phyloP scores from a whole-genome alignment of 1,140 invertebrate genomes.

The Eufriesea mexicana region DNA sequence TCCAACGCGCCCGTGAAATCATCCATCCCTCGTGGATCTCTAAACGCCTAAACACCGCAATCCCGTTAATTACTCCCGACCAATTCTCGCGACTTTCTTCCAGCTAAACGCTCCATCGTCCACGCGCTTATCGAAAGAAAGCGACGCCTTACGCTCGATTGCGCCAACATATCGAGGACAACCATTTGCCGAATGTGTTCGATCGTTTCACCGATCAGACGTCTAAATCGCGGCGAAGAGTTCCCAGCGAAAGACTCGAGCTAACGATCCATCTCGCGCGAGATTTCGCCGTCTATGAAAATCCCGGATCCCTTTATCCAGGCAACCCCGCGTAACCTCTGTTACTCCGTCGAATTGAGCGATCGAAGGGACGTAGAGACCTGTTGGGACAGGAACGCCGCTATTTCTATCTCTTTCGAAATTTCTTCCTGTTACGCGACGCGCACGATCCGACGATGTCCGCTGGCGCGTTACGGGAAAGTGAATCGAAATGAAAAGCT shows the following conservation, averaged over 20 bases:
- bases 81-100: neutral
- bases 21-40: too few relatives aligned
- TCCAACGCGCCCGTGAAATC: neutral
- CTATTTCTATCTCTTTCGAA: neutral
- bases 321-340: too few relatives aligned
- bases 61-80: neutral
- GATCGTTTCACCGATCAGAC: slow-evolving; percentile 11
- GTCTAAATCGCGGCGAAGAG: too few relatives aligned
- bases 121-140: neutral
- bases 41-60: neutral
- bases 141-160: neutral
- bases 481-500: neutral
- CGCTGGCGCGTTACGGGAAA: neutral
- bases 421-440: neutral
- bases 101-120: neutral
- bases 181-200: neutral
- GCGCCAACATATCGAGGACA: neutral
- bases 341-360: too few relatives aligned
- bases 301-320: too few relatives aligned
- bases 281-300: too few relatives aligned
- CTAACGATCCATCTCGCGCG: neutral
- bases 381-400: neutral
- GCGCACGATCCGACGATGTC: neutral
- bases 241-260: neutral
- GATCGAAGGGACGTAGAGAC: too few relatives aligned